Evolutionary conservation across 2,113 vertebrate genomes (phyloP), one percentile per base, ranked within the genome.

Genomic region (Grammatotria lemairii): DNA sequence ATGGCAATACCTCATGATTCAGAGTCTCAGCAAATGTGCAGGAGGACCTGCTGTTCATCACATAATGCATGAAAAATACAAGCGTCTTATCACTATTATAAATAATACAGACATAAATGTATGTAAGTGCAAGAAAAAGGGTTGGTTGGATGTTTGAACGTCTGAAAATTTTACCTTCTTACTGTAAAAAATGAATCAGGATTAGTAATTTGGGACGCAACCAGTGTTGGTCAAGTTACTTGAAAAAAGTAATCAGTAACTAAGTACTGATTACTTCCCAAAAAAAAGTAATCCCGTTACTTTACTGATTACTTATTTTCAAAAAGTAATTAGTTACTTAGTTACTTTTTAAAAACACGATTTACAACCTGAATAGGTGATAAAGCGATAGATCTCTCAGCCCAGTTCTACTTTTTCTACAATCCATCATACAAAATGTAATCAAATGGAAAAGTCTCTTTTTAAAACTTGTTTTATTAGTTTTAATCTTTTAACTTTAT

Each of bases 251-350:
- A 2, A 58, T 58, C 13, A 28, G 23, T 9, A 16, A 16, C 13
- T 58, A 58, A 28, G 9, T 28, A 58, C 23, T 28, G 55, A 28
- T 28, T 58, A 16, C 23, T 5, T 57, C 23, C 13, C 7, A 1
- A 1, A 0, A 9, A 8, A 55, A 57, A 16, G 23, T 3, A 16
- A 57, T 28, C 55, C 23, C 2, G 2, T 16, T 57, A 28, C 55
- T 16, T 28, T 58, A 58, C 23, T 58, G 55, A 58, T 58, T 0
- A 28, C 3, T 57, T 57, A 57, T 16, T 28, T 57, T 54, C 53
- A 21, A 21, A 21, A 16, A 2, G 55, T 57, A 57, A 57, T 26
- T 57, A 14, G 4, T 54, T 11, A 21, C 51, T 54, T 54, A 53
- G 6, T 23, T 55, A 55, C 21, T 55, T 55, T 55, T 26, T 13